These are phyloP conservation scores for Hydropsyche betteni DNA, from an alignment of 2,888 invertebrate genomes.

Conservation along the genomic window DNA sequence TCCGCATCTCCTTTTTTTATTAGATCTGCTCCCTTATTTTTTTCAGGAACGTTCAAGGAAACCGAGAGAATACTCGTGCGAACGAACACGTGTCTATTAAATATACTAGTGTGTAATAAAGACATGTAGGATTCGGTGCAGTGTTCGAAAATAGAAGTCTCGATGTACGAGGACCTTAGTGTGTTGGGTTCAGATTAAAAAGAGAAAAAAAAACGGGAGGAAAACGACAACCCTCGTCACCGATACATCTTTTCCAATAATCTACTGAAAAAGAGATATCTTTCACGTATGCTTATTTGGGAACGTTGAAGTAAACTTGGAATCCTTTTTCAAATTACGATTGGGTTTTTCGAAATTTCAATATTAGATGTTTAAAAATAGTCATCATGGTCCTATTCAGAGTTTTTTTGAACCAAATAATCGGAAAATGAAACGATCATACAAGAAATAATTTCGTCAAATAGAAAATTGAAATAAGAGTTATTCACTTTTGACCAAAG, in stretches of 20 bases:
- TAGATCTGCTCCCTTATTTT: slow-evolving; percentile 10
- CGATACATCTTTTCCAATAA: slow-evolving; percentile 36
- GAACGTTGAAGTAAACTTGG: no score
- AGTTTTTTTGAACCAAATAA: no score
- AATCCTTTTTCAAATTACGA: no score
- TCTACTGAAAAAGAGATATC: slow-evolving; percentile 5
- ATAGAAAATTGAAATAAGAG: no score
- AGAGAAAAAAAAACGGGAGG: background rate
- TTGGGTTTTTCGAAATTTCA: no score
- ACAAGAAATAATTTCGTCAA: no score
- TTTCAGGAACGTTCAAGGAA: background rate
- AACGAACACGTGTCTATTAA: slow-evolving; percentile 28
- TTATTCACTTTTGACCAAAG: no score
- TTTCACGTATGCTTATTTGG: background rate
- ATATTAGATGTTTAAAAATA: no score
- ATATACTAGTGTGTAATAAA: slow-evolving; percentile 11
- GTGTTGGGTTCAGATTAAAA: slow-evolving; percentile 29
- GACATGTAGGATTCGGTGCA: background rate
- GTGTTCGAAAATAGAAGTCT: background rate
- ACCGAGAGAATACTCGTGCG: slow-evolving; percentile 20
- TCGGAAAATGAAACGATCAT: no score
- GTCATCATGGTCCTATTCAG: no score
- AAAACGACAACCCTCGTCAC: slow-evolving; percentile 35
- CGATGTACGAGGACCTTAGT: background rate
- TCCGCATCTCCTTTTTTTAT: slow-evolving; percentile 5